Conservation (phyloP, 2,888 invertebrate genomes). For the Melanostoma scalare region DNA sequence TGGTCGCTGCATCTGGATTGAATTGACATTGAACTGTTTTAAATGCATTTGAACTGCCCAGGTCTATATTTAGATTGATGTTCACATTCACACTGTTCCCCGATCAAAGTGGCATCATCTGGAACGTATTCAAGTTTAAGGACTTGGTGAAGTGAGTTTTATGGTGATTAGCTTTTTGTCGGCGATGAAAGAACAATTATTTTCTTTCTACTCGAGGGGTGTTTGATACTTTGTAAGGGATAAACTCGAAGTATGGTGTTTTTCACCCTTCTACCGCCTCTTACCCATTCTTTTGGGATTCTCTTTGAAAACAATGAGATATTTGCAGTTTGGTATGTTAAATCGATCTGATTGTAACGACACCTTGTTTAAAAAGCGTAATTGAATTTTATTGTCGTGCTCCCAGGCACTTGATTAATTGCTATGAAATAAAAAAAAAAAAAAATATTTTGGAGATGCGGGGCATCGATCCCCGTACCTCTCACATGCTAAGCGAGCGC, state of each 20-base stretch:
- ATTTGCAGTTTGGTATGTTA: too few species aligned
- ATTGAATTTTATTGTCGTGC: too few species aligned
- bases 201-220: not conserved
- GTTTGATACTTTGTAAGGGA: not conserved
- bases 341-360: too few species aligned
- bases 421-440: constrained; percentile 16
- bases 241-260: too few species aligned
- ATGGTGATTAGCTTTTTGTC: constrained; percentile 54
- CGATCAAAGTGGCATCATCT: constrained; percentile 66
- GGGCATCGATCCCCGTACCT: constrained; percentile 84
- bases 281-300: too few species aligned
- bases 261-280: too few species aligned
- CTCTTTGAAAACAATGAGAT: too few species aligned
- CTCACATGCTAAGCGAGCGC: constrained; percentile 85
- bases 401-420: too few species aligned
- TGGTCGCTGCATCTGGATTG: constrained; percentile 46
- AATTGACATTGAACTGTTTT: constrained; percentile 62
- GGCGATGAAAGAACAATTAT: constrained; percentile 4
- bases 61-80: constrained; percentile 43
- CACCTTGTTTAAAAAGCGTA: too few species aligned
- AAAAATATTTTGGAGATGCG: constrained; percentile 71
- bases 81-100: constrained; percentile 32
- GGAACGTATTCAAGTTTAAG: constrained; percentile 55
- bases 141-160: constrained; percentile 45
- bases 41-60: constrained; percentile 20